Evolutionary conservation across 2,888 invertebrate genomes (phyloP).

Genomic region (Ormyrus rosae): DNA sequence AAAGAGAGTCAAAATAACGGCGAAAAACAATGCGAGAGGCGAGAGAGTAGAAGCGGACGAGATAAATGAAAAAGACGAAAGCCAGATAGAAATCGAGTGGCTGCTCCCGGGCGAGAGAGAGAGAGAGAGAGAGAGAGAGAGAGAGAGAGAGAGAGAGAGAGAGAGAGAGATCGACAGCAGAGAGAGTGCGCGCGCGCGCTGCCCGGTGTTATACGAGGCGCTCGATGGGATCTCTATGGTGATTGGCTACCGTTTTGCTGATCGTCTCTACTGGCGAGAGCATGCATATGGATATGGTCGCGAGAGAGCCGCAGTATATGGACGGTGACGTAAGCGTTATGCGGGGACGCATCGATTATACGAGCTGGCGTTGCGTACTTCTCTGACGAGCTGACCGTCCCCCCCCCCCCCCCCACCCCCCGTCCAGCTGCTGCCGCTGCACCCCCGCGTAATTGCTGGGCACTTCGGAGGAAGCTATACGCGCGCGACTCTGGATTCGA

Average conservation of each 20-base stretch:
- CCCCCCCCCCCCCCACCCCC: too few relatives aligned
- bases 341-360: conserved; percentile 54
- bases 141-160: conserved; percentile 15
- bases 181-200: conserved; percentile 1
- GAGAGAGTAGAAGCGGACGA: neutral
- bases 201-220: conserved; percentile 62
- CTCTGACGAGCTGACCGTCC: conserved; percentile 35
- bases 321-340: conserved; percentile 53
- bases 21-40: neutral
- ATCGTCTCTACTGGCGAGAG: conserved; percentile 51
- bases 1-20: neutral
- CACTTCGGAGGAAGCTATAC: conserved; percentile 22
- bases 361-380: conserved; percentile 43
- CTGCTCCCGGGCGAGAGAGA: neutral
- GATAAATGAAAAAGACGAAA: neutral
- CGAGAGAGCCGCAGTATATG: conserved; percentile 28
- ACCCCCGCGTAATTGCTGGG: conserved; percentile 45
- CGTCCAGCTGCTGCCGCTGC: neutral
- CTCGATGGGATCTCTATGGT: conserved; percentile 68
- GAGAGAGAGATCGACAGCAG: neutral
- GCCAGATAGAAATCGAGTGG: neutral
- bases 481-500: neutral
- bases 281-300: conserved; percentile 49
- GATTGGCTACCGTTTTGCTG: conserved; percentile 64
- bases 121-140: conserved; percentile 13